Evolutionary conservation across 2,113 vertebrate genomes (phyloP), one percentile per base, ranked within the genome.

Genomic region (Pelmatolapia mariae): DNA sequence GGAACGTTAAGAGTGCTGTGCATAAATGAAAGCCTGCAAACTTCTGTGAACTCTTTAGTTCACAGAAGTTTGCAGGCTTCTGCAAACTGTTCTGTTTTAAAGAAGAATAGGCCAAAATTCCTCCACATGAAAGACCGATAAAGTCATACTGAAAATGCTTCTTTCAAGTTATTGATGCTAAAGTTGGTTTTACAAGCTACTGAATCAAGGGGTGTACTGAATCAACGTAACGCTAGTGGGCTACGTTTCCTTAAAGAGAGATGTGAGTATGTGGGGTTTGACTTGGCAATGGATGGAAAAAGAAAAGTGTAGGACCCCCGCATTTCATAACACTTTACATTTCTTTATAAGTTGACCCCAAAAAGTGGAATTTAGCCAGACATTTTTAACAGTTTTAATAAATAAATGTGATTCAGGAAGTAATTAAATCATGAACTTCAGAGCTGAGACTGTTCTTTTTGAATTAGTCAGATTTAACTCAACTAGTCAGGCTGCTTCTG

Each of bases 401-500:
- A 52, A 47, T 76, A 76, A 43, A 40, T 43, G 53, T 40, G 7
- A 59, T 9, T 43, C 10, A 3, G 16, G 40, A 19, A 8, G 15
- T 40, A 13, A 26, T 71, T 53, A 57, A 50, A 59, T 76, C n/a
- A 73, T 38, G 3, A 86, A 59, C n/a, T 5, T 38, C 4, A 22
- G 19, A 33, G 33, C 4, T 5, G 26, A 52, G 18, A 31, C 10
- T 31, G 43, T 78, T 78, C 26, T 19, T 76, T 45, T 78, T 50
- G 26, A 50, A 50, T 78, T 4, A 50, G 10, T 61, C 36, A 45
- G 7, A 56, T 31, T 73, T 54, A 66, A 57, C 52, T 63, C 43
- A 54, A 33, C 56, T 50, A 59, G 56, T 63, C 71, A 26, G 31
- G 76, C 80, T 68, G n/a, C 71, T 54, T 26, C 76, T 22, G 6